These are phyloP conservation scores for Calyptomena viridis DNA, from an alignment of 2,113 vertebrate genomes.

Conservation along the genomic window DNA sequence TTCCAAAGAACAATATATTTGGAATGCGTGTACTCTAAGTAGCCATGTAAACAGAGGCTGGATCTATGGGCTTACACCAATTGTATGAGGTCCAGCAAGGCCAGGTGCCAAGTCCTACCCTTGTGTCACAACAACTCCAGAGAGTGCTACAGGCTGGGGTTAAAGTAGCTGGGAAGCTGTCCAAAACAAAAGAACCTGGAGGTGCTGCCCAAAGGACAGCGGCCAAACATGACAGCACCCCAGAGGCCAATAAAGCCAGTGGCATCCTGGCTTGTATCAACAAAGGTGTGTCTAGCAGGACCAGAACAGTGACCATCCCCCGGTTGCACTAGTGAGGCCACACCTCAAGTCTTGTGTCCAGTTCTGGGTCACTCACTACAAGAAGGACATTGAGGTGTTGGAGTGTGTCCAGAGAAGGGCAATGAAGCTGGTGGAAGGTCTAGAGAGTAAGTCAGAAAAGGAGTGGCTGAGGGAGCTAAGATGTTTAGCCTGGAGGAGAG, in stretches of 20 bases:
- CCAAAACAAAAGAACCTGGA: not conserved
- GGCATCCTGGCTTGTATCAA: not conserved
- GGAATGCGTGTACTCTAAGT: not conserved
- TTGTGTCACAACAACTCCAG: not conserved
- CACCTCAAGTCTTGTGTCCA: rapidly evolving
- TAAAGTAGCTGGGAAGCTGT: not conserved
- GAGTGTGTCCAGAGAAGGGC: not conserved
- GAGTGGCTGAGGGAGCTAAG: not conserved
- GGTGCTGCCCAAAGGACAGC: not conserved
- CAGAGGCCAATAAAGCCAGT: not conserved
- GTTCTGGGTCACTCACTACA: not conserved
- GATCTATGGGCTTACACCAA: not conserved
- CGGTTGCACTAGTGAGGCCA: not conserved
- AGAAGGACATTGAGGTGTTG: not conserved
- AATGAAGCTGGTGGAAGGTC: not conserved
- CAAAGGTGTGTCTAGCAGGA: not conserved
- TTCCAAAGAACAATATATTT: not conserved
- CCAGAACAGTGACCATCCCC: not conserved
- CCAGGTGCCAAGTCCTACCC: not conserved
- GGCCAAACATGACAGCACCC: not conserved
- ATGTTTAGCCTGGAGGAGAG: not conserved
- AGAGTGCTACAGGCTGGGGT: not conserved
- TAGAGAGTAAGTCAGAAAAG: not conserved
- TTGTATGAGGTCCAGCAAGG: too few relatives aligned
- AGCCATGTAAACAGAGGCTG: not conserved